Conservation (phyloP, 2,113 vertebrate genomes). For the Cheilinus undulatus region DNA sequence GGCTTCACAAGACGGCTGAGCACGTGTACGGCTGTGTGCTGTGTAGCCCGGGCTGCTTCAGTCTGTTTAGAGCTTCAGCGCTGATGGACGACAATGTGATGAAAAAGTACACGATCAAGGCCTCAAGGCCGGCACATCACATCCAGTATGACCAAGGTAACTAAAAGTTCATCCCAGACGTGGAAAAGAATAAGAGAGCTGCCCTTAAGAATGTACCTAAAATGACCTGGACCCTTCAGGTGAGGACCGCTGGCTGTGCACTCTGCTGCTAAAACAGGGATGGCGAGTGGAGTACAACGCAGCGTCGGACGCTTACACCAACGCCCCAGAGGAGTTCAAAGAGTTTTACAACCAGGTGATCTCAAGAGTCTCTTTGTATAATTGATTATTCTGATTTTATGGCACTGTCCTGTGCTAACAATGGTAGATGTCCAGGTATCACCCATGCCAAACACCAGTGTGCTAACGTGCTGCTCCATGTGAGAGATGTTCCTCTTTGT, state of each 20-base stretch:
- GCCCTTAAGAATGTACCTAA: too few species aligned
- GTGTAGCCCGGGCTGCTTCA: constrained; percentile 83
- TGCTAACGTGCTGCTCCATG: too few species aligned
- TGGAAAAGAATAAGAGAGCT: too few species aligned
- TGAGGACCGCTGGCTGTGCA: constrained; percentile 83
- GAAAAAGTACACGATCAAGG: constrained; percentile 73
- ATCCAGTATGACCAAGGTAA: constrained; percentile 77
- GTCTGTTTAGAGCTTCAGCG: constrained; percentile 76
- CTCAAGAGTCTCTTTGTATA: background rate
- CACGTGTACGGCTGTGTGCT: constrained; percentile 80
- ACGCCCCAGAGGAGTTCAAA: constrained; percentile 79
- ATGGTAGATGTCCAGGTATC: too few species aligned
- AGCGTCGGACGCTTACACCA: constrained; percentile 80
- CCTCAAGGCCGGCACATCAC: constrained; percentile 62
- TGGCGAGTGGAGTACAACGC: constrained; percentile 83
- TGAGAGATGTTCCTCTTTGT: too few species aligned
- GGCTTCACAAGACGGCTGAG: constrained; percentile 82
- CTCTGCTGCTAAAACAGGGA: constrained; percentile 79
- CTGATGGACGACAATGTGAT: constrained; percentile 82
- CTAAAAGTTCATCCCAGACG: too few species aligned
- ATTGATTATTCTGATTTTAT: background rate
- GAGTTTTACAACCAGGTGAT: constrained; percentile 80
- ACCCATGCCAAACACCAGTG: too few species aligned
- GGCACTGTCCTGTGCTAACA: too few species aligned
- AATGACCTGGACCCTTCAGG: constrained; percentile 67